Evolutionary conservation across 2,113 vertebrate species (phyloP), one percentile per base, ranked within the genome.

Genomic region (Lipotes vexillifer): DNA sequence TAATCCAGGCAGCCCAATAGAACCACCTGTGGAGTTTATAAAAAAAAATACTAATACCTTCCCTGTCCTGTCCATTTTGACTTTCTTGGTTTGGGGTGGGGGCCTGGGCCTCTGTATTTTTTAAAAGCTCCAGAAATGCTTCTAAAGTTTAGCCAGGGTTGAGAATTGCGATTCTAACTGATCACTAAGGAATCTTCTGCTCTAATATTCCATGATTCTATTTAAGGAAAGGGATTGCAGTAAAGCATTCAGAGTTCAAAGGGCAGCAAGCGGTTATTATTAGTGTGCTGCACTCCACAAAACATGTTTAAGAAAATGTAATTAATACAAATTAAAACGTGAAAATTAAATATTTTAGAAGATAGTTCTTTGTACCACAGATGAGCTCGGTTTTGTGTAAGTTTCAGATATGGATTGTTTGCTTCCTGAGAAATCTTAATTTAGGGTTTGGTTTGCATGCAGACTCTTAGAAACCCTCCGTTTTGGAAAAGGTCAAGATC

Each of bases 191-290:
- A 91, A 80, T 80, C 82, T 69, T 94, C 77, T 90, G 27, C 49
- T 83, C 46, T 77, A 92, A 94, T 74, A 82, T 75, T 90, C 91
- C 82, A 15, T 82, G 85, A 75, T 94, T 91, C 94, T 87, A 27
- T 85, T 92, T 88, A 93, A 46, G 77, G 90, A 94, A 95, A 88
- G 84, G 31, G 90, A 86, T 65, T 82, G 41, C 55, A 88, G 81
- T 12, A 46, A 89, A 84, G 74, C 20, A 44, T 77, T 93, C 41
- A 61, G 93, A 89, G 81, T 93, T 86, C 90, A 90, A 86, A 89
- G 92, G 90, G 68, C 82, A 92, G 57, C 55, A 36, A 81, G 72
- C 5, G 0, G 55, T 80, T 78, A 31, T 86, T 36, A 8, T 2
- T 61, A 77, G 52, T 38, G 38, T 61, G 38, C 86, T 8, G 31